Conservation (phyloP, 2,113 vertebrate species). For the Mungos mungo region DNA sequence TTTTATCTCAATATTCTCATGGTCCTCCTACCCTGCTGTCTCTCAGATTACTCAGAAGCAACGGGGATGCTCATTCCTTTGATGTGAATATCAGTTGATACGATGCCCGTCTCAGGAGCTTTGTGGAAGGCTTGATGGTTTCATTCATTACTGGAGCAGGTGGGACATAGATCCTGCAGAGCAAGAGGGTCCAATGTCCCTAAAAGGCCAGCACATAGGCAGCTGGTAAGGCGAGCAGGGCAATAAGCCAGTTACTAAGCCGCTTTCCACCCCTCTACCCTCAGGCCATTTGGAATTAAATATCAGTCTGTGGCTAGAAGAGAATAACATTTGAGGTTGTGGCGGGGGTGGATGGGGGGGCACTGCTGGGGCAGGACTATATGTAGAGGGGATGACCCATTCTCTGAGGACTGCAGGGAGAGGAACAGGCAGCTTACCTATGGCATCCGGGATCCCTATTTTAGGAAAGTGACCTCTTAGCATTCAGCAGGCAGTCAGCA, state of each 20-base stretch:
- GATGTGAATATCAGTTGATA: background rate
- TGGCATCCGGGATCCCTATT: constrained; percentile 56
- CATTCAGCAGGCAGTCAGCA: constrained; percentile 5
- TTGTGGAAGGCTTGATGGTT: background rate
- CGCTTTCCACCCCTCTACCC: background rate
- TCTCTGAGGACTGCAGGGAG: background rate
- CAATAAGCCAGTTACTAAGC: background rate
- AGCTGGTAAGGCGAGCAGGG: constrained; percentile 26
- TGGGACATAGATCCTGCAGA: background rate
- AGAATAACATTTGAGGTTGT: background rate
- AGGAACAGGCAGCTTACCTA: constrained; percentile 19
- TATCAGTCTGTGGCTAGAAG: background rate
- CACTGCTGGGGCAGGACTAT: background rate
- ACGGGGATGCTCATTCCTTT: background rate
- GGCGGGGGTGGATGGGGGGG: accelerated
- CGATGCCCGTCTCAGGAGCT: background rate
- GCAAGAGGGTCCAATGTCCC: background rate
- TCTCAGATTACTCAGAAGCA: background rate
- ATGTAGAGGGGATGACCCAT: background rate
- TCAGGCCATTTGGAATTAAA: background rate
- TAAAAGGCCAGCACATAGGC: constrained; percentile 38
- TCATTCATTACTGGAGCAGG: constrained; percentile 56
- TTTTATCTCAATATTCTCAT: background rate
- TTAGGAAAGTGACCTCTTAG: constrained; percentile 64
- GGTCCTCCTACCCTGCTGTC: background rate